Evolutionary conservation across 2,797 vertebrate species (phyloP).

Genomic region (Nyctalus aviator): DNA sequence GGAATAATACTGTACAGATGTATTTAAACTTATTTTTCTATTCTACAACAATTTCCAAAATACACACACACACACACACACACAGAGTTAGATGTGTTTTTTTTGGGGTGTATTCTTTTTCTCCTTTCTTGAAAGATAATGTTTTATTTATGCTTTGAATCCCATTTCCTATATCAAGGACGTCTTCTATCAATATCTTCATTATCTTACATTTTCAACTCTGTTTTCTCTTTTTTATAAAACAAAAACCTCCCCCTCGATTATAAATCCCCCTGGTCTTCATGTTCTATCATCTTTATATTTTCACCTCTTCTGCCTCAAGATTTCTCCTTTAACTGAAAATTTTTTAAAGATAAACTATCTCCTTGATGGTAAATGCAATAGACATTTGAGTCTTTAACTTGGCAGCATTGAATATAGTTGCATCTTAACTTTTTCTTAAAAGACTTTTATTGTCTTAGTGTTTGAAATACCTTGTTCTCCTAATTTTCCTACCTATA

Average conservation of each 20-base stretch:
- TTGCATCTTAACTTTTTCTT: neutral
- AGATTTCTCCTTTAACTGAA: neutral
- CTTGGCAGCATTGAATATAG: conserved; percentile 10
- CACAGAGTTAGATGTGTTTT: neutral
- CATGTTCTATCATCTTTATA: neutral
- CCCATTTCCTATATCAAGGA: neutral
- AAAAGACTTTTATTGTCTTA: neutral
- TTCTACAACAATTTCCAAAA: conserved; percentile 4
- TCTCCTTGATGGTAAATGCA: conserved; percentile 12
- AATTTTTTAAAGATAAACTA: neutral
- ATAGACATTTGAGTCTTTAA: neutral
- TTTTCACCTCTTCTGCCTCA: neutral
- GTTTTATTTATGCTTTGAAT: conserved; percentile 16
- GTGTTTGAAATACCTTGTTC: conserved; percentile 30
- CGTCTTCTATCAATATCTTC: neutral
- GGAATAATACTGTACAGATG: neutral
- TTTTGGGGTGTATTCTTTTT: neutral
- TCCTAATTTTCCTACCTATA: conserved; percentile 6
- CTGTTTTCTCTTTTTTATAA: conserved; percentile 25
- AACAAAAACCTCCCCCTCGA: neutral
- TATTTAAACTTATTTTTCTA: conserved; percentile 33
- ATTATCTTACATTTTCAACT: neutral
- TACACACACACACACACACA: too few relatives aligned
- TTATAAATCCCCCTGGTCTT: neutral
- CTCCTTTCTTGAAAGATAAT: neutral